Evolutionary conservation across 35 echinoderm and acorn worm genomes (phyloP), one percentile per base, ranked within the genome.

Genomic region (Apostichopus parvimensis): DNA sequence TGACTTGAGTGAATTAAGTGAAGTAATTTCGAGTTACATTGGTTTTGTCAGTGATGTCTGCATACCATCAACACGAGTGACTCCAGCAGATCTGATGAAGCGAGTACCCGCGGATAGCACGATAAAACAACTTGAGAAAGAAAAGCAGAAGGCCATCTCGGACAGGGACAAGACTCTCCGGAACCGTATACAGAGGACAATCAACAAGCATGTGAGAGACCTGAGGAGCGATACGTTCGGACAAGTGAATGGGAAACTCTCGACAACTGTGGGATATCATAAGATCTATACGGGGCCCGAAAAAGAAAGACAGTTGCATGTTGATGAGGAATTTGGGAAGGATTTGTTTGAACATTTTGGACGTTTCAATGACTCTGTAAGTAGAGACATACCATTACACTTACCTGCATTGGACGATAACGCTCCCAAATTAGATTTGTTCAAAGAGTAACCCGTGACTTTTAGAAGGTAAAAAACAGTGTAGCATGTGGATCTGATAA

Each of bases 51-150:
- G 78, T 10, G 78, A 79, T 79, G 78, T 79, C 21, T 21, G 78
- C 25, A 25, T 79, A 79, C 18, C 23, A 6, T 26, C 52, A 52
- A 79, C 21, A 25, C 11, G 23, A 79, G 34, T 12, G 78, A 26
- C 4, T 25, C 22, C 78, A 5, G 25, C 78, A 34, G n/a, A 79
- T 25, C 21, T 79, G 78, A 79, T 79, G 78, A 79, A 11, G 25
- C 25, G 25, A 17, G 73, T 17, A 9, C 73, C 73, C 25, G 73
- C 18, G 18, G 13, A 24, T 24, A 77, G 25, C 25, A 25, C 25
- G 8, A 79, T 79, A 79, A 79, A 79, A 34, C 78, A 79, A n/a
- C 76, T 78, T 9, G 76, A 78, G 4, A 78, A 78, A 9, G 76
- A 78, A 14, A 78, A 78, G 20, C 0, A 78, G n/a, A 20, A 78